phyloP scores from a whole-genome alignment of 2,113 vertebrate genomes.

The Amphilophus citrinellus region DNA sequence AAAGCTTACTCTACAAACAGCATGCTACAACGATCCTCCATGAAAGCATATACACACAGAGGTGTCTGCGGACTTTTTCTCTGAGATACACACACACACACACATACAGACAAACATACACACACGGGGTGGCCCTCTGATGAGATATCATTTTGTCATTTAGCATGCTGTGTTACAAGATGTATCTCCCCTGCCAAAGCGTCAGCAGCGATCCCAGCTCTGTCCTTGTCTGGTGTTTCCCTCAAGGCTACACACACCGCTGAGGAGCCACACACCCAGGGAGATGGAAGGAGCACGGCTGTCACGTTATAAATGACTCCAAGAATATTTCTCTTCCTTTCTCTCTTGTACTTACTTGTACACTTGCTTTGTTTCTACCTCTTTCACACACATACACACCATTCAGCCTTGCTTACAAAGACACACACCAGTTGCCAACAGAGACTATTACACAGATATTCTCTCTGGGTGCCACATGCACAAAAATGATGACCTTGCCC shows the following conservation, averaged over 20 bases:
- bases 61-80: slow-evolving; percentile 54
- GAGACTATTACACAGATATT: slow-evolving; percentile 58
- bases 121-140: slow-evolving; percentile 71
- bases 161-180: slow-evolving; percentile 82
- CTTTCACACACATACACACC: neutral
- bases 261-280: slow-evolving; percentile 59
- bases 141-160: slow-evolving; percentile 85
- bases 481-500: slow-evolving; percentile 66
- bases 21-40: slow-evolving; percentile 59
- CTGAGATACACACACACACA: slow-evolving; percentile 36
- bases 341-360: slow-evolving; percentile 35
- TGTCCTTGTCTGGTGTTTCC: slow-evolving; percentile 79
- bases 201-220: slow-evolving; percentile 73
- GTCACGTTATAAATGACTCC: slow-evolving; percentile 73
- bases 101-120: slow-evolving; percentile 38
- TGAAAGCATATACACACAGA: slow-evolving; percentile 62
- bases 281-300: slow-evolving; percentile 71
- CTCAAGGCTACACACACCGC: slow-evolving; percentile 78
- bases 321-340: slow-evolving; percentile 42
- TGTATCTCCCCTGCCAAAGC: slow-evolving; percentile 76
- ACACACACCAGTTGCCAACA: slow-evolving; percentile 50
- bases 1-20: slow-evolving; percentile 62
- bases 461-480: slow-evolving; percentile 36
- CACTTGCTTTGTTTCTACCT: slow-evolving; percentile 27
- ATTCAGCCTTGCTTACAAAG: neutral